Evolutionary conservation across 2,888 invertebrate genomes (phyloP), one percentile per base, ranked within the genome.

Genomic region (Volucella zonaria): DNA sequence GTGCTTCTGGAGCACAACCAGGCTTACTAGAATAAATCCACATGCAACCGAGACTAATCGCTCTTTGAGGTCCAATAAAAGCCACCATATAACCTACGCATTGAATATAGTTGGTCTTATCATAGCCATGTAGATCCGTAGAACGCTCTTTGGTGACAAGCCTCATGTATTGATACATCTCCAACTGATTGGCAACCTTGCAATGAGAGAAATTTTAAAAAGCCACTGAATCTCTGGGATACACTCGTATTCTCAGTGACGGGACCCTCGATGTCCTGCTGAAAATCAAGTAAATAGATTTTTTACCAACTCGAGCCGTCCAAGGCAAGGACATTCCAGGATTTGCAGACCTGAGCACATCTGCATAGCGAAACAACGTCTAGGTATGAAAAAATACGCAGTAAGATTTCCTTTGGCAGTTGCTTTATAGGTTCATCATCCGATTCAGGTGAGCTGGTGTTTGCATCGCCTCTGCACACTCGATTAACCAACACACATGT

Each of bases 231-330:
- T 91, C 99, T 93, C 90, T 96, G 95, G 8, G 99, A 98, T 92
- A 99, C n/a, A n/a, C n/a, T n/a, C n/a, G n/a, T 97, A 93, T 99
- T 99, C 93, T 99, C 99, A 91, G 99, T 98, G 40, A 99, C 98
- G 80, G 97, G 95, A 89, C 97, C 97, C 97, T 99, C 98, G 78
- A 99, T 98, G 93, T 99, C 99, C 89, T 96, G 96, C 92, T 99
- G 99, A 92, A 99, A 99, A 91, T 98, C 96, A 93, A 99, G 99
- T 64, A 99, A 93, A 92, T 99, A 98, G 91, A 99, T 99, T 92
- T 97, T 94, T 92, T 99, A 99, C 99, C 99, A 99, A 92, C 99
- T 99, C 89, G 98, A 99, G 73, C 99, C 99, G 92, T 99, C 99
- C 88, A 99, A 93, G 14, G 99, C 99, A 88, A 99, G 93, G 73